These are phyloP conservation scores for Indicator indicator DNA, from an alignment of 2,113 vertebrate genomes.

Conservation along the genomic window DNA sequence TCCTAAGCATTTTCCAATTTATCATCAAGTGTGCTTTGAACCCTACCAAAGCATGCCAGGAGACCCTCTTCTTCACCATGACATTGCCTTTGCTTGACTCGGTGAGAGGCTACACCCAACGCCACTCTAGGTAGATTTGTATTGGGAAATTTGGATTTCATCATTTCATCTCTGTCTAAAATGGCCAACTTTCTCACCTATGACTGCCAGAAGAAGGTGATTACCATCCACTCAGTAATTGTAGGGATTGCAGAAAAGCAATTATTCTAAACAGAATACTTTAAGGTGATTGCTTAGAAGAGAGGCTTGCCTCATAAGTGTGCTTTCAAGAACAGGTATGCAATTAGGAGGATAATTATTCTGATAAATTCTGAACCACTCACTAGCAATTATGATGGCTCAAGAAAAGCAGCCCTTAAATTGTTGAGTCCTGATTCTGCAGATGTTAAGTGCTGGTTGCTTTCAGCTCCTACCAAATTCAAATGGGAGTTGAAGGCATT, in stretches of 20 bases:
- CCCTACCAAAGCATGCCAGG: background rate
- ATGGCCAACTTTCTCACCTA: background rate
- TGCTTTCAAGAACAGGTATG: slow-evolving; percentile 41
- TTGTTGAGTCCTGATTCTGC: background rate
- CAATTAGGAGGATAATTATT: slow-evolving; percentile 49
- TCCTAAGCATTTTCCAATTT: background rate
- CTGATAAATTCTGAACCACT: slow-evolving; percentile 37
- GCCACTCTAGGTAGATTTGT: background rate
- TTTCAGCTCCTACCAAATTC: background rate
- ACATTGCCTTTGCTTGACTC: background rate
- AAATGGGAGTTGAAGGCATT: background rate
- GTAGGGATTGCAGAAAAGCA: slow-evolving; percentile 1
- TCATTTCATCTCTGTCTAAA: background rate
- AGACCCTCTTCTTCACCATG: background rate
- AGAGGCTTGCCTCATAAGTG: slow-evolving; percentile 7
- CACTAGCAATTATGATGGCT: background rate
- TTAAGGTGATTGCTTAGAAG: slow-evolving; percentile 22
- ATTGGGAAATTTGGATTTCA: background rate
- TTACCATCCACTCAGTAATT: background rate
- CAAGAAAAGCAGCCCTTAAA: slow-evolving; percentile 6
- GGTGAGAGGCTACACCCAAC: background rate
- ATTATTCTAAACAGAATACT: slow-evolving; percentile 41
- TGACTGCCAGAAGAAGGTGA: background rate
- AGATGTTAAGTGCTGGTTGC: background rate
- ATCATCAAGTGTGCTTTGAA: background rate